Base-by-base conservation (phyloP, 2,888 invertebrate genomes). In the Unio delphinus region DNA sequence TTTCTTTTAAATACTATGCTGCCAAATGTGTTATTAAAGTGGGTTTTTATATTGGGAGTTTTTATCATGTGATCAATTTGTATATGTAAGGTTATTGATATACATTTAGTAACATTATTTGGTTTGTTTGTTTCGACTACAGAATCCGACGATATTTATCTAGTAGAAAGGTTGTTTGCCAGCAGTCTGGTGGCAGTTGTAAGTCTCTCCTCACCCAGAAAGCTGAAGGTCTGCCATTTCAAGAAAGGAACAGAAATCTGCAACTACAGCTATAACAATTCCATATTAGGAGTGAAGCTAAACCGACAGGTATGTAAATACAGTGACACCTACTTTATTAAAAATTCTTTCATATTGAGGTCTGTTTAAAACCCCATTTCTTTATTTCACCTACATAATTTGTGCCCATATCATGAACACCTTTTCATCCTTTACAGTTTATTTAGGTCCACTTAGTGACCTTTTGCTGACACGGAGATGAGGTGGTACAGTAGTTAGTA, bases 211-310 rank as follows among this genome's bases (percentile, higher is more conserved):
- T 95, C 97, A 73, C 98, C 98, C 79, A 93, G 99, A 89, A 95
- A 93, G 87, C 93, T 97, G 88, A 95, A 96, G 92, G 96, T 99
- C 75, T 98, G 97, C 91, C 99, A 99, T 92, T 98, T 97, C 91
- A 97, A 96, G 90, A 97, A 96, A 90, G 96, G 97, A 81, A 96
- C 96, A 70, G 98, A 98, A 92, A 99, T 99, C 89, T 98, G 98
- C 91, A 97, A 97, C 91, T 98, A 98, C 92, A 95, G 95, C 89
- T 95, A 95, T 78, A 95, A 97, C 79, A 98, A 98, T 91, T 96
- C 97, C 73, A 98, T 99, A 89, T 92, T 98, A 86, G 95, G 96
- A 74, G 97, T 99, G 74, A 96, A 96, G 91, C 93, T 99, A 76
- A 99, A 99, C 91, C 94, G 99, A 91, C 95, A 95, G 88, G 95